Evolutionary conservation across 2,113 vertebrate genomes (phyloP), one percentile per base, ranked within the genome.

Genomic region (Naja naja): DNA sequence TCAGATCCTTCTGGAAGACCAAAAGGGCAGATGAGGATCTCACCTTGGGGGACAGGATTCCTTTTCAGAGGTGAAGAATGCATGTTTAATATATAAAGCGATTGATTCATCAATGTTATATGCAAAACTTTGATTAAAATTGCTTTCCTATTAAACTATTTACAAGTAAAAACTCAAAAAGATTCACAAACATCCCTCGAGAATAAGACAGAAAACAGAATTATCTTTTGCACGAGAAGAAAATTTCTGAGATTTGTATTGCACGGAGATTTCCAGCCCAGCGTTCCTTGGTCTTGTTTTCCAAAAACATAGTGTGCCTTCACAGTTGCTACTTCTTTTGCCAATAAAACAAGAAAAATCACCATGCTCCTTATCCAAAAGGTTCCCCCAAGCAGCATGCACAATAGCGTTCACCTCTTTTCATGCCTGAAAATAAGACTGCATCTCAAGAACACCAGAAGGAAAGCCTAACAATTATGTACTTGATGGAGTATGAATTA

Each of bases 101-200:
- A 25, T 49, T 88, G 12, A 2, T 88, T 92, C 53, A 69, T 92
- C n/a, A n/a, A 88, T 88, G 54, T 88, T 43, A 52, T 58, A 34
- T 92, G 56, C 22, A 60, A 60, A 39, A 49, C 18, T 88, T n/a
- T 88, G 52, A 92, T 16, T 53, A 81, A 43, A 92, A 74, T 55
- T 30, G 27, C 30, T 81, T 74, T n/a, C 34, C 49, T 45, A 89
- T 85, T 88, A 55, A 88, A 92, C 25, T n/a, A 81, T 30, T 7
- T 53, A 55, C 16, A 58, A 55, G 9, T 12, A 27, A 88, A 81
- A 47, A 81, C 25, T 4, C 11, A 9, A 54, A 49, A 74, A 27
- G 39, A 88, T 74, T 88, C 34, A 89, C 11, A 81, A 47, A 53
- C 49, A n/a, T 58, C 56, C 56, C n/a, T 81, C 5, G 2, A 34